Evolutionary conservation across 2,113 vertebrate species (phyloP).

Genomic region (Barbus barbus): DNA sequence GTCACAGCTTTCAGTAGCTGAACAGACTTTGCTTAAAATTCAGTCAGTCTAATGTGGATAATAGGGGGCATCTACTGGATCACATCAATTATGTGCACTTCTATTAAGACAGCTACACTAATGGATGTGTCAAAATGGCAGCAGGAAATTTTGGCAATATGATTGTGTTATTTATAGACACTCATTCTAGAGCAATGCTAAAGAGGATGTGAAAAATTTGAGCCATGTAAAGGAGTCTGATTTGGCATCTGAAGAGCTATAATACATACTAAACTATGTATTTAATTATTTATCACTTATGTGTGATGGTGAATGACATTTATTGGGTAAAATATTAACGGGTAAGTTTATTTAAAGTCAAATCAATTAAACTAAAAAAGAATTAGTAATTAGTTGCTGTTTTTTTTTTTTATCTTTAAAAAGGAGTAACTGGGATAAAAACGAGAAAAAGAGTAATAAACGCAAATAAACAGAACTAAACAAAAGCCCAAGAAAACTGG

Average conservation of each 20-base stretch:
- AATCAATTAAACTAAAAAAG: neutral
- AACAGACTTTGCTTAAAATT: neutral
- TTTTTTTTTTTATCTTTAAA: neutral
- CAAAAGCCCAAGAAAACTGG: neutral
- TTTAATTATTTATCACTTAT: neutral
- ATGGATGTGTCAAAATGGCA: slow-evolving; percentile 15
- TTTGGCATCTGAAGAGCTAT: slow-evolving; percentile 11
- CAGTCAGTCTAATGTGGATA: neutral
- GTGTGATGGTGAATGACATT: neutral
- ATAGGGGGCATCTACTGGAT: neutral
- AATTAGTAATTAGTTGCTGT: neutral
- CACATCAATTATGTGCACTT: neutral
- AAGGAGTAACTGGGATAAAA: neutral
- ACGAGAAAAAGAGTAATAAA: neutral
- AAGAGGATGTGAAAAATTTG: slow-evolving; percentile 7
- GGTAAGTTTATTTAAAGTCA: neutral
- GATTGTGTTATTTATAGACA: neutral
- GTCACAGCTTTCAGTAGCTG: neutral
- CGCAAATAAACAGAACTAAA: neutral
- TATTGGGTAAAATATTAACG: neutral
- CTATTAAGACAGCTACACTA: slow-evolving; percentile 1
- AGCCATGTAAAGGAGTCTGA: slow-evolving; percentile 2
- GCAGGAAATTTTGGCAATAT: neutral
- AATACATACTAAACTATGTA: neutral
- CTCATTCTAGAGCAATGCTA: neutral